Percentiles rank a stretch among this genome's conserved stretches.
phyloP scores from a whole-genome alignment of 1,140 invertebrate species.

The Tachypleus tridentatus region DNA sequence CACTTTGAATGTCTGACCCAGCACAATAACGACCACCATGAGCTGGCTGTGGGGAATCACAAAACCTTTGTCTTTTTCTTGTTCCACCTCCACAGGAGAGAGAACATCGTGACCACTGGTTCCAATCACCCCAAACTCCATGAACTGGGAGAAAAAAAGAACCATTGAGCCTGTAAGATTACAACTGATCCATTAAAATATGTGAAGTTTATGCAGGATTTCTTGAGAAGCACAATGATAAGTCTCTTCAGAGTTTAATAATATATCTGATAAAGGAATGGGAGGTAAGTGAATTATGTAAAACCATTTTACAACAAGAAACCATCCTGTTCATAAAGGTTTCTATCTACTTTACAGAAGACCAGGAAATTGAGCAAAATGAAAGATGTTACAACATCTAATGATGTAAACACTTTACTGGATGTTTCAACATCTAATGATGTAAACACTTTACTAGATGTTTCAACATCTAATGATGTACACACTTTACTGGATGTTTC shows the following conservation, averaged over 20 bases:
- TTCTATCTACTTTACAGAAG: no score
- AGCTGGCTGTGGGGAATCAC: constrained; percentile 33
- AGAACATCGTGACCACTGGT: constrained; percentile 34
- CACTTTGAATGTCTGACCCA: constrained; percentile 42
- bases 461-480: no score
- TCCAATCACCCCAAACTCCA: constrained; percentile 37
- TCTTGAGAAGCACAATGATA: neutral
- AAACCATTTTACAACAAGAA: no score
- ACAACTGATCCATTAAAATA: neutral
- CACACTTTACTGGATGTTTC: no score
- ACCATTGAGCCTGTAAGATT: neutral
- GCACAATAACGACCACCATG: constrained; percentile 32
- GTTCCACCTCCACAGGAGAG: constrained; percentile 50
- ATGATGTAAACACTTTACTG: no score
- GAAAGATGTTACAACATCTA: no score
- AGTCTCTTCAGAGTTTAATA: neutral
- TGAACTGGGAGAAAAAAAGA: constrained; percentile 27
- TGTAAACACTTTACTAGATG: no score
- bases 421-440: no score
- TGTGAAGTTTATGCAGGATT: neutral
- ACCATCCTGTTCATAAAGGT: no score
- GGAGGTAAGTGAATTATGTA: neutral
- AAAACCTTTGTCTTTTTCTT: constrained; percentile 30
- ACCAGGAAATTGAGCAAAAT: no score
- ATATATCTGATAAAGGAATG: neutral